phyloP scores from a whole-genome alignment of 2,113 vertebrate species.

The Onychorhynchus coronatus region DNA sequence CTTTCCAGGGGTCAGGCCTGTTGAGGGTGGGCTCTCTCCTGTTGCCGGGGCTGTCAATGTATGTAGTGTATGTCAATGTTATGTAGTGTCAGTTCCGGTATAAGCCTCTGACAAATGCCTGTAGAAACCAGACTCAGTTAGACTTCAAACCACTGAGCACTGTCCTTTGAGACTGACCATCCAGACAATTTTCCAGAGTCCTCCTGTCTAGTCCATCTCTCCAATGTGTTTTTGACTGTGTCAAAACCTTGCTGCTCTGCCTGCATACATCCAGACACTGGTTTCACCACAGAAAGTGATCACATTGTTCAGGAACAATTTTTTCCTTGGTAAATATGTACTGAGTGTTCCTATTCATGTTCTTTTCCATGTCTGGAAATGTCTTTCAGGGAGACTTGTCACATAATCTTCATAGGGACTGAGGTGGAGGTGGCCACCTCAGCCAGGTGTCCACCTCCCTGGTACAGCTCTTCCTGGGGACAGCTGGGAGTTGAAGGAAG shows the following conservation, averaged over 20 bases:
- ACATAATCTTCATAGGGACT: background rate
- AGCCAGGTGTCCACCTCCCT: background rate
- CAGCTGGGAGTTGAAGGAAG: background rate
- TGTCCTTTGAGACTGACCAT: background rate
- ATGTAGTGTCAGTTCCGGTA: background rate
- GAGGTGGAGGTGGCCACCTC: background rate
- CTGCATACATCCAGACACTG: background rate
- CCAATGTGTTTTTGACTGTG: background rate
- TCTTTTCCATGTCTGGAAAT: background rate
- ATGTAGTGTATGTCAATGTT: too few relatives aligned
- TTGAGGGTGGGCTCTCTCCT: background rate
- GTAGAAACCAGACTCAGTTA: background rate
- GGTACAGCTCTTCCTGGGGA: background rate
- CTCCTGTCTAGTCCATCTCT: background rate
- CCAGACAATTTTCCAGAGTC: background rate
- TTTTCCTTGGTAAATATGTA: background rate
- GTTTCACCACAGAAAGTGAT: background rate
- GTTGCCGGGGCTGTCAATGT: background rate
- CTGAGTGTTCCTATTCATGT: background rate
- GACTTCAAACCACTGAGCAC: background rate
- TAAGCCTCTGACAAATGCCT: background rate
- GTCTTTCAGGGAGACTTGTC: background rate
- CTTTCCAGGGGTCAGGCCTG: background rate
- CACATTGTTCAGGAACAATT: background rate
- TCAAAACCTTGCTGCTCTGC: background rate